A percentile compares a stretch with the other conserved stretches of the same genome.
Conservation (phyloP, 2,797 vertebrate species). For the Martes flavigula region DNA sequence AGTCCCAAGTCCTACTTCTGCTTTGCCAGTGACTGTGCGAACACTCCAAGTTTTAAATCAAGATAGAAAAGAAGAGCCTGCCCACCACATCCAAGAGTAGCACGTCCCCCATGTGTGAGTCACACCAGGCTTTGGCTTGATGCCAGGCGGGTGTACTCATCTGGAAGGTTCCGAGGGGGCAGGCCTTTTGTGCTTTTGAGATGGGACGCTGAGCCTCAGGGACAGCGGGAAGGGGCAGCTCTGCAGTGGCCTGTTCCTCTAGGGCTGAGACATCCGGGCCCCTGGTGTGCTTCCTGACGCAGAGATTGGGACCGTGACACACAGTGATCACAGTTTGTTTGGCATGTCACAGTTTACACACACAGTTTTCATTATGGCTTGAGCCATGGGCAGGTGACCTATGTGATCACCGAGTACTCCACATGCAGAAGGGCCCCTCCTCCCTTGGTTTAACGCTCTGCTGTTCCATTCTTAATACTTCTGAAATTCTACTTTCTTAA, state of each 20-base stretch:
- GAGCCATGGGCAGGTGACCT: accelerated
- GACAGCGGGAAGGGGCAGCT: accelerated
- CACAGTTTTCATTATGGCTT: accelerated
- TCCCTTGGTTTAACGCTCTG: accelerated
- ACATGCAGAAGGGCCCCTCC: neutral
- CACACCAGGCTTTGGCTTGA: neutral
- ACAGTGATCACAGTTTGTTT: accelerated
- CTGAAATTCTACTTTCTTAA: neutral
- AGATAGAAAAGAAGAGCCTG: neutral
- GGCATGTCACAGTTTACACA: neutral
- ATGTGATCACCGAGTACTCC: accelerated
- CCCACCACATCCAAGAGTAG: neutral
- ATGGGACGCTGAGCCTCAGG: neutral
- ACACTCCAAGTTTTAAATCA: neutral
- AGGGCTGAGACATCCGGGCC: accelerated
- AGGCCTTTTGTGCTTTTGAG: neutral
- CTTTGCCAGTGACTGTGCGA: neutral
- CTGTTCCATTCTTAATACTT: neutral
- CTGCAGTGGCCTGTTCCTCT: accelerated
- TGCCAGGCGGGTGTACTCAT: neutral
- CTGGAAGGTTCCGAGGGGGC: neutral
- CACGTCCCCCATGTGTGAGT: neutral
- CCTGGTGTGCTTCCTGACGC: neutral
- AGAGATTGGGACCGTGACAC: accelerated
- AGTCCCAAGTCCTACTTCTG: too few relatives aligned